Conservation (phyloP, 2,113 vertebrate genomes). For the Notarius quadriscutis region DNA sequence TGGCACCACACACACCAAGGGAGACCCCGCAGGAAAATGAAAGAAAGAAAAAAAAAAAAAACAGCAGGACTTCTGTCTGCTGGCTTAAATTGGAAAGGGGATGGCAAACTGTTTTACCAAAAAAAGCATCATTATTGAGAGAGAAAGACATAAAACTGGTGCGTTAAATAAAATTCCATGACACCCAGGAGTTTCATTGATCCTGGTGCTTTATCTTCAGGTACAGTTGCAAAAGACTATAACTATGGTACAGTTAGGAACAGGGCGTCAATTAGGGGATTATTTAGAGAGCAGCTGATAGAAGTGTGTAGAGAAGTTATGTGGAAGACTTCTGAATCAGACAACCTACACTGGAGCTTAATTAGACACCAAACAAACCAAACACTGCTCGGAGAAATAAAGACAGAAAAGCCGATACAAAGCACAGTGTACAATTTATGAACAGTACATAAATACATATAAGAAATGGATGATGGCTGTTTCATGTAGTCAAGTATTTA, state of each 20-base stretch:
- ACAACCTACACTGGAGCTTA: neutral
- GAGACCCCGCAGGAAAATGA: constrained; percentile 13
- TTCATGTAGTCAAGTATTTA: neutral
- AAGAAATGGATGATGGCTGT: neutral
- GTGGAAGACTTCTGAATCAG: neutral
- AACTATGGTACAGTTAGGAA: neutral
- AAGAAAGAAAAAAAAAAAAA: constrained; percentile 13
- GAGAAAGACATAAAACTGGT: constrained; percentile 15
- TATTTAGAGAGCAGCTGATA: neutral
- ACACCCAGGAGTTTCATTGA: neutral
- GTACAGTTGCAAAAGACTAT: neutral
- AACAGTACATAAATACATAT: neutral
- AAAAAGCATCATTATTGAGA: constrained; percentile 6
- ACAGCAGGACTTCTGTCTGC: constrained; percentile 27
- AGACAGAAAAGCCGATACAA: neutral
- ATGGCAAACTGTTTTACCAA: constrained; percentile 9
- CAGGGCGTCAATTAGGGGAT: neutral
- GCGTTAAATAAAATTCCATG: constrained; percentile 31
- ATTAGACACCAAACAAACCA: constrained; percentile 11
- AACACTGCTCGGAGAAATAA: neutral
- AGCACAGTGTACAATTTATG: neutral
- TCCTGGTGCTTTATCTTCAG: neutral
- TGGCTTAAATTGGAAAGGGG: constrained; percentile 28
- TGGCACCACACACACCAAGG: neutral
- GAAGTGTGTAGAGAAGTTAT: neutral